Base-by-base conservation (phyloP, 2,888 invertebrate genomes). In the Trichopoda pennipes region DNA sequence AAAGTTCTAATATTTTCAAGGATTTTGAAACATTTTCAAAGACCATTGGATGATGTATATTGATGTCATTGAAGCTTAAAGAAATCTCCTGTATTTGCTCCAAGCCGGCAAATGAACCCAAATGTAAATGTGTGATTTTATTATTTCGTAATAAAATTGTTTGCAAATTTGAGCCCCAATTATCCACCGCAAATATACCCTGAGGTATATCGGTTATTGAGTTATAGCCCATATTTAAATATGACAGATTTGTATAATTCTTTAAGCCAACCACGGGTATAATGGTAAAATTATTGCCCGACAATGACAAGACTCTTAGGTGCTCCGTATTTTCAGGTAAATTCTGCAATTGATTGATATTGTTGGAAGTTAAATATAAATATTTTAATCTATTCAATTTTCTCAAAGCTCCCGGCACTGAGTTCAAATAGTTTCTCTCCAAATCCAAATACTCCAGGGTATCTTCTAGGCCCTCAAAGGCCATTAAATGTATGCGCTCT, bases 161-260 rank as follows among this genome's bases (percentile, higher is more conserved):
- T 88, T 95, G 95, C 72, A 97, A 92, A 86, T 94, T 95, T 77
- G 93, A 93, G 35, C 96, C 95, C 96, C 97, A 97, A 82, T 93
- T 93, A 16, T 89, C 89, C 14, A 86, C 86, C 14, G 92, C 91
- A 88, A 97, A 96, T 89, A 96, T 95, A 84, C 94, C 94, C 80
- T 95, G 94, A 85, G 94, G 93, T 86, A 96, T 94, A 89, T 95
- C 94, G 85, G 94, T 93, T 88, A 97, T 96, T 89, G 94, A 94
- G 90, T 97, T 97, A 91, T 97, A 97, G 81, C 96, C 97, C 88
- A 97, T 93, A 91, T 97, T 97, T 85, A 97, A 93, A 91, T 97
- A 96, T n/a, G 96, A 93, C 74, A 97, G 92, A 87, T 94, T 94
- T 69, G 94, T 94, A 88, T 96, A 95, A 87, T 94, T 94, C 86